These are phyloP conservation scores for Bovichtus diacanthus DNA, from an alignment of 2,797 vertebrate genomes.

Conservation along the genomic window DNA sequence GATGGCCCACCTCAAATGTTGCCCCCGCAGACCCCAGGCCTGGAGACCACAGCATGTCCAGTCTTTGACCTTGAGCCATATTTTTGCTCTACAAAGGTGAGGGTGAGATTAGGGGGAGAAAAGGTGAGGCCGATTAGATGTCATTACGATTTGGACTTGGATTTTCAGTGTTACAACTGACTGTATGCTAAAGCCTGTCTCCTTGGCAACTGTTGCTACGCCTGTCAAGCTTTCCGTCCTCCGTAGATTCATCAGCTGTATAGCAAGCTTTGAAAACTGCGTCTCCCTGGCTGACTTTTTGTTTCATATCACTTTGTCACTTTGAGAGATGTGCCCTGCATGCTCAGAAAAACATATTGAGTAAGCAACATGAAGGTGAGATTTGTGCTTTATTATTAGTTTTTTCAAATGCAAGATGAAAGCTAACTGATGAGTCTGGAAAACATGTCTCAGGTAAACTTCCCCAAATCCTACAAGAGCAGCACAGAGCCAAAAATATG, in stretches of 20 bases:
- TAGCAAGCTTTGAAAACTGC: too few relatives aligned
- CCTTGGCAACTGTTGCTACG: background rate
- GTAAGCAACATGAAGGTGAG: background rate
- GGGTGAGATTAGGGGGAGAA: constrained; percentile 13
- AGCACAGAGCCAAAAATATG: background rate
- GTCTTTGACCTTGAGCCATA: constrained; percentile 53
- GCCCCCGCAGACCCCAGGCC: constrained; percentile 21
- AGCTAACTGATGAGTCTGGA: background rate
- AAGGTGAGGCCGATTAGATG: background rate
- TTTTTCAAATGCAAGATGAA: background rate
- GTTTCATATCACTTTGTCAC: background rate
- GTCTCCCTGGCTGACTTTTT: too few relatives aligned
- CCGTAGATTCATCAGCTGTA: background rate
- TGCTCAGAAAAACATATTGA: background rate
- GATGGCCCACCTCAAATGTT: constrained; percentile 41
- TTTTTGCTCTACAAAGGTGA: constrained; percentile 56
- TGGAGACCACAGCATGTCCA: constrained; percentile 40
- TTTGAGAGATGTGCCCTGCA: background rate
- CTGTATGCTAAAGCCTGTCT: background rate
- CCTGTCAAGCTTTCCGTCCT: background rate
- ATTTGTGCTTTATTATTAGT: background rate
- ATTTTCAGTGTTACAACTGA: background rate
- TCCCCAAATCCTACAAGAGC: too few relatives aligned
- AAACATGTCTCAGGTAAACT: background rate
- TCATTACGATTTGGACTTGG: background rate